A percentile compares a stretch with the other conserved stretches of the same genome.
Evolutionary conservation across 2,113 vertebrate genomes (phyloP).

Genomic region (Triplophysa siluroides): DNA sequence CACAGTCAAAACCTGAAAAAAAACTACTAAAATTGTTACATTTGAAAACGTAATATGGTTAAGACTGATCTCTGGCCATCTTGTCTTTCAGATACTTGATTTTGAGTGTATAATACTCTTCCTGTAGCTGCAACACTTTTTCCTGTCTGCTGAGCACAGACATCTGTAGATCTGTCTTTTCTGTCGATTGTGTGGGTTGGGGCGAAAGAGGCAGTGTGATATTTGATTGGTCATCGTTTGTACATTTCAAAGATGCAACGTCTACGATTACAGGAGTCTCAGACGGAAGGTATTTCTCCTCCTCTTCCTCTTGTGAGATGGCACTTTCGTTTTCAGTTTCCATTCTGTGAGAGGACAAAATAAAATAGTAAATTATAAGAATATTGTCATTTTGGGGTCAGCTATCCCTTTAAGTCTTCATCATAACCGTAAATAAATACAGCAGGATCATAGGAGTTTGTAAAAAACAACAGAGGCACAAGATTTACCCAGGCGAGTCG

Average conservation of each 20-base stretch:
- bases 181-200: slow-evolving; percentile 29
- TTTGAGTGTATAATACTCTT: slow-evolving; percentile 54
- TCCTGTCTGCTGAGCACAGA: slow-evolving; percentile 47
- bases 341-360: slow-evolving; percentile 5
- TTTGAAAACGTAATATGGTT: neutral
- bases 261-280: slow-evolving; percentile 12
- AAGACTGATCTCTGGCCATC: slow-evolving; percentile 34
- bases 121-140: slow-evolving; percentile 46
- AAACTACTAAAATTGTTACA: too few relatives aligned
- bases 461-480: too few relatives aligned
- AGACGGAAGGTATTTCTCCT: slow-evolving; percentile 39
- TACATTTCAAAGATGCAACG: slow-evolving; percentile 24
- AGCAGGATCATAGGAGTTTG: too few relatives aligned
- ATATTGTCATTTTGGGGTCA: too few relatives aligned
- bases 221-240: slow-evolving; percentile 27
- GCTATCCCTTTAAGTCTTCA: too few relatives aligned
- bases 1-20: too few relatives aligned
- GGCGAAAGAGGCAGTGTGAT: slow-evolving; percentile 2
- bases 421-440: too few relatives aligned
- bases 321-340: slow-evolving; percentile 42
- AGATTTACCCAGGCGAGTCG: slow-evolving; percentile 1
- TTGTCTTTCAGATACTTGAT: slow-evolving; percentile 50
- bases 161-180: slow-evolving; percentile 42
- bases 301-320: slow-evolving; percentile 42
- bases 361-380: neutral